Base-by-base conservation (phyloP, 2,797 vertebrate genomes). In the Picus viridis region DNA sequence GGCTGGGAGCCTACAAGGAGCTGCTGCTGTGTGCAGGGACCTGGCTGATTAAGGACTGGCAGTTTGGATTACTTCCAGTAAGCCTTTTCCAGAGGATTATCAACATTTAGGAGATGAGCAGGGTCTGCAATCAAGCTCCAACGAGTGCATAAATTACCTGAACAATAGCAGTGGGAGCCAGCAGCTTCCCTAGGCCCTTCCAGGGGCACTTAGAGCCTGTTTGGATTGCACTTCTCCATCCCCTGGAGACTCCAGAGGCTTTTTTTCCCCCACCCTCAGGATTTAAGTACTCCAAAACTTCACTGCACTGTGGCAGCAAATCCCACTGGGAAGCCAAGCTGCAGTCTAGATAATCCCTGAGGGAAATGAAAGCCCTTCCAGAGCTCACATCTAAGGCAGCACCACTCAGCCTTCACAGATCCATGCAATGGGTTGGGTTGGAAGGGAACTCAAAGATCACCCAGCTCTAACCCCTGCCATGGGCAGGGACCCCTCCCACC, bases 21-120 rank as follows among this genome's bases (percentile, higher is more conserved):
- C 41, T 85, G 83, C 58, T 30, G 10, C 56, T 3, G 18, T 58
- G 36, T 4, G 16, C 43, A 58, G 65, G 70, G 67, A 74, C 86
- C 53, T 63, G 11, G 12, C 47, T 75, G 86, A 92, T 96, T 92
- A 89, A 57, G 90, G 83, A 92, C 69, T 17, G 93, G 81, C 86
- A 83, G 86, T 84, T 91, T 85, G 95, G 92, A 96, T 96, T 96
- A 95, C 59, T 83, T 36, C 81, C 90, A 88, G 86, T 93, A 96
- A 96, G 69, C 94, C 93, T 81, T 95, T 95, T 96, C 53, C 79
- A 81, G 83, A 75, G 92, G 94, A 94, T 96, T 95, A 95, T 10
- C 84, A 85, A 95, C 95, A 85, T 94, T 87, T 87, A 92, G 93
- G 83, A 92, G 94, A 95, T 83, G 88, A 90, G 65, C 81, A 83